Evolutionary conservation across 2,797 vertebrate genomes (phyloP), one percentile per base, ranked within the genome.

Genomic region (Melanotaenia parkinsoni): DNA sequence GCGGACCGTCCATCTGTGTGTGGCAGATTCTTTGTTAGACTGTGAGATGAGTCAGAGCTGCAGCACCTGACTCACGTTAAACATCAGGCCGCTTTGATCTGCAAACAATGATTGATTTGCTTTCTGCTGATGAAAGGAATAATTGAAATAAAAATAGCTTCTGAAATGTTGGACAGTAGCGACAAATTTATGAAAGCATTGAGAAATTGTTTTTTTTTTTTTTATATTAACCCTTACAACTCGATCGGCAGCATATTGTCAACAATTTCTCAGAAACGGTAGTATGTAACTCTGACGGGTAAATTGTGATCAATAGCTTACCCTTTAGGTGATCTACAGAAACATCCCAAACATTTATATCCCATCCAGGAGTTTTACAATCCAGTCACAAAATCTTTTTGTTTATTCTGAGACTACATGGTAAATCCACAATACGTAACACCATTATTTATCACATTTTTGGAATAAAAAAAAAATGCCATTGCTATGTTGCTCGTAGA

Each of bases 1-100:
- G 45, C 94, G 90, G 95, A 64, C 57, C 9, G 56, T 20, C 82
- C 89, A 87, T 89, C 91, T 91, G 90, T 43, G 63, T 47, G 61
- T 88, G 88, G 64, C 91, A 87, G 67, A 5, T 58, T 60, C 69
- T 9, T 72, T 11, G 51, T 50, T n/a, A 45, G 33, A 40, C 66
- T 50, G 12, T 13, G 28, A 28, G 12, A 61, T 22, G 20, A 38
- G 33, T 35, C 74, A 16, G 30, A 54, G 45, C 38, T 5, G 1
- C 59, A 13, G 5, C 32, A 30, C 71, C 54, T 4, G 45, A 69
- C 54, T 67, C 4, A 16, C 12, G 60, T 47, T 69, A n/a, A 51
- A 33, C 32, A 50, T 70, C 65, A 7, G 16, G 12, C 5, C n/a
- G 47, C 58, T 77, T 59, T 70, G 32, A 7, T 72, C 43, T 35